Base-by-base conservation (phyloP, 2,797 vertebrate genomes). In the Merluccius polli region DNA sequence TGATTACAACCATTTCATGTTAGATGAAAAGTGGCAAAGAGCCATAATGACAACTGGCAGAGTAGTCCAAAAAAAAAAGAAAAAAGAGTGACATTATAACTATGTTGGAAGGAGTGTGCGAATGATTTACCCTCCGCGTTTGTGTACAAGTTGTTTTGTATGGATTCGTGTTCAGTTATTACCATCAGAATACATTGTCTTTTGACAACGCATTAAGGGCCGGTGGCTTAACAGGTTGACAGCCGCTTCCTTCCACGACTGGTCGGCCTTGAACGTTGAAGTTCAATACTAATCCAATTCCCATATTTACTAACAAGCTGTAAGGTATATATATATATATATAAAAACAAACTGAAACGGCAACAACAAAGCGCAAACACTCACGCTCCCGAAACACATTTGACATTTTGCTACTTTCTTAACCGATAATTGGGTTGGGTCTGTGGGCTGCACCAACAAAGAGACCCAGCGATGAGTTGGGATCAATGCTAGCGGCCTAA, bases 41-140 rank as follows among this genome's bases (percentile, higher is more conserved):
- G 9, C 70, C 44, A 16, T 81, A 80, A 79, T 81, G 69, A 85
- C 73, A 78, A 79, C 70, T 82, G 72, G 72, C 74, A 77, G 77
- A 18, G 3, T 5, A 2, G 5, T 16, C 52, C 3, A 31, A 65
- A 75, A 74, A 2, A 41, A 77, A 16, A 29, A 16, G 29, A 65
- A 75, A 74, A 2, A 41, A 77, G 30, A 29, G 30, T 69, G 67
- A 29, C 67, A 13, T 69, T 69, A 10, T 32, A 69, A 18, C 27
- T 15, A 30, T 32, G 52, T 24, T 15, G 5, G 52, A 59, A n/a
- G 52, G 52, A 59, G 16, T 59, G n/a, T 8, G n/a, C 16, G n/a
- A 15, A 59, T 59, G 21, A 59, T n/a, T 24, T 59, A 52, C 48
- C 13, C 44, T 48, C 44, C 5, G 2, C 21, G 48, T 21, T 52